Percentiles rank a stretch among this genome's conserved stretches.
These are phyloP conservation scores for Mercenaria mercenaria DNA, from an alignment of 1,140 invertebrate genomes.

Conservation along the genomic window DNA sequence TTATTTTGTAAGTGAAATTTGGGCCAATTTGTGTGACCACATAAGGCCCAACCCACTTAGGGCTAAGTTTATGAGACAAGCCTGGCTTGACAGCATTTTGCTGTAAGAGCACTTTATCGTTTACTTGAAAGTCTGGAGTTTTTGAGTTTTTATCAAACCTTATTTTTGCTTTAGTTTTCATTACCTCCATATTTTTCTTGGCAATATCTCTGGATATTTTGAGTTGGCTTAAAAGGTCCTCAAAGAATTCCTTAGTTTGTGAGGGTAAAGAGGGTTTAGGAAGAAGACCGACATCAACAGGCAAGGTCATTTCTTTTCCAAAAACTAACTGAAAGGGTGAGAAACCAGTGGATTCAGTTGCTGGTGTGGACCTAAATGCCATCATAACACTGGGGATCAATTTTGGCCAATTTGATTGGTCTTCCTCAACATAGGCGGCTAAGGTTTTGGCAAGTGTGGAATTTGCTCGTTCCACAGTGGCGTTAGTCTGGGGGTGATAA, in stretches of 20 bases:
- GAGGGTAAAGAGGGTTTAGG: constrained; percentile 18
- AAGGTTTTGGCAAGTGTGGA: constrained; percentile 40
- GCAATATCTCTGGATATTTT: constrained; percentile 23
- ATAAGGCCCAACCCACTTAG: neutral
- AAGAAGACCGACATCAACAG: constrained; percentile 20
- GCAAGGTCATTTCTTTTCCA: constrained; percentile 47
- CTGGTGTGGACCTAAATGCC: constrained; percentile 54
- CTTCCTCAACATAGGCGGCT: constrained; percentile 48
- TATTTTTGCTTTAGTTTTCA: constrained; percentile 22
- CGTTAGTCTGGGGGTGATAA: constrained; percentile 74
- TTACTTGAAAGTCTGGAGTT: constrained; percentile 8
- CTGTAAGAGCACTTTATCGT: constrained; percentile 14
- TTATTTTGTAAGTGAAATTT: constrained; percentile 45
- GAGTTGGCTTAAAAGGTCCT: neutral
- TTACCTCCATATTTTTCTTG: neutral
- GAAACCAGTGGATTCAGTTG: constrained; percentile 23
- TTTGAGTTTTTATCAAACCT: constrained; percentile 40
- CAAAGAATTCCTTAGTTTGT: constrained; percentile 18
- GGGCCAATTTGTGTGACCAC: constrained; percentile 5
- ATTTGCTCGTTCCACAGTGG: constrained; percentile 64
- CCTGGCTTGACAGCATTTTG: neutral
- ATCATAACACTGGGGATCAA: constrained; percentile 59
- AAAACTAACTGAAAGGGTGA: constrained; percentile 39
- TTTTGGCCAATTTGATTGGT: constrained; percentile 56
- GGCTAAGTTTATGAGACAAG: neutral